Base-by-base conservation (phyloP, 2,888 invertebrate genomes). In the Meghimatium bilineatum region DNA sequence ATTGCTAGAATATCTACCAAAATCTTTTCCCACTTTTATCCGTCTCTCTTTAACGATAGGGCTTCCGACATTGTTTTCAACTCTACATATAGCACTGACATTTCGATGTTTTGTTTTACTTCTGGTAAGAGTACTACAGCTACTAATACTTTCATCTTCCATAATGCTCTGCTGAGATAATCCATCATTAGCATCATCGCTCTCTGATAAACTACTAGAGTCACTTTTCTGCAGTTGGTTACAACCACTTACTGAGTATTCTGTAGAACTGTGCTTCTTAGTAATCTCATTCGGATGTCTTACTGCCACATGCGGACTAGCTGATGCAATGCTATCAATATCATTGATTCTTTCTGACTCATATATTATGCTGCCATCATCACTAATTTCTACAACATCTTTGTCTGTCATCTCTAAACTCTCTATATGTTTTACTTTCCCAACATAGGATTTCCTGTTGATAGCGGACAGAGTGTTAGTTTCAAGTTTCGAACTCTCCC, bases 331-430 rank as follows among this genome's bases (percentile, higher is more conserved):
- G 26, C 26, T 23, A 32, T 8, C 75, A 75, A 5, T 0, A 56
- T 75, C 20, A 75, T 34, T 38, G 2, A 76, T 56, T 60, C 26
- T 77, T n/a, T 60, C 36, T 26, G 76, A 77, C 38, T 63, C 60
- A 60, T 60, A 60, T 23, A 77, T 6, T 2, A 60, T 60, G n/a
- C 60, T 77, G 76, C 76, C 63, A 77, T 77, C 76, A 26, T 36
- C n/a, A 77, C 60, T 77, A 60, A 77, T 34, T 63, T 77, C 76
- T 14, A 77, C 76, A 77, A 56, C 56, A 56, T 38, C 26, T 23
- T 36, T 63, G 23, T 63, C 63, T 14, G n/a, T n/a, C 26, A 63
- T 63, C 60, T 60, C n/a, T n/a, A 77, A 77, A 77, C 76, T 63
- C 20, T 74, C 26, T 5, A n/a, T 38, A 17, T 38, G n/a, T n/a